Base-by-base conservation (phyloP, 1,140 invertebrate genomes). In the Tenebrio molitor region DNA sequence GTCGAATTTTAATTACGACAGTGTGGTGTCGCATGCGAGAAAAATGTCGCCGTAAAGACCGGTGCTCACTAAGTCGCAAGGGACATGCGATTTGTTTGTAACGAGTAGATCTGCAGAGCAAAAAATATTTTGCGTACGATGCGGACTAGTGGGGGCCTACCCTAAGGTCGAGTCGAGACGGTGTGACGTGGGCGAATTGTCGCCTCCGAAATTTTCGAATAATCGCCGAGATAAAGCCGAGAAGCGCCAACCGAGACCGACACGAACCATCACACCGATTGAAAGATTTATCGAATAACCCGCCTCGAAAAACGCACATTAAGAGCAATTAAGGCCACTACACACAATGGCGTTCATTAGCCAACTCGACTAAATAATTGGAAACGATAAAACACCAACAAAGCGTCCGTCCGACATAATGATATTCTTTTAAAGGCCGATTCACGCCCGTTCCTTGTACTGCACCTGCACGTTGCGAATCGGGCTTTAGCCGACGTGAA, bases 211-310 rank as follows among this genome's bases (percentile, higher is more conserved):
- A 34, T 65, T 25, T 66, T 66, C 23, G 21, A 25, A 29, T 21
- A 15, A 16, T 46, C 16, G n/a, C 42, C 16, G 7, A 53, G 21
- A 19, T 53, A 23, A 53, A 53, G 4, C 6, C 17, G 23, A 5
- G 8, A 14, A 1, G 29, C 34, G 16, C n/a, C 33, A 19, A 16
- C 12, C 29, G 29, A n/a, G 16, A 65, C 23, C 58, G 34, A 44
- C 23, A 14, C 17, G 19, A 41, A 29, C 34, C 16, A 41, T 17
- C n/a, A 39, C 23, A 42, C 19, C 17, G 10, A 44, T 42, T 44
- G 64, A 66, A 66, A 41, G 64, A 66, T 66, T 66, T 66, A 66
- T 53, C 8, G 46, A 41, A 41, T 36, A 39, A 39, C 34, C 14
- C 63, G 15, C 14, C 16, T 53, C 46, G 8, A 39, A 65, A 39